Base-by-base conservation (phyloP, 2,888 invertebrate genomes). In the Micoletzkya japonica region DNA sequence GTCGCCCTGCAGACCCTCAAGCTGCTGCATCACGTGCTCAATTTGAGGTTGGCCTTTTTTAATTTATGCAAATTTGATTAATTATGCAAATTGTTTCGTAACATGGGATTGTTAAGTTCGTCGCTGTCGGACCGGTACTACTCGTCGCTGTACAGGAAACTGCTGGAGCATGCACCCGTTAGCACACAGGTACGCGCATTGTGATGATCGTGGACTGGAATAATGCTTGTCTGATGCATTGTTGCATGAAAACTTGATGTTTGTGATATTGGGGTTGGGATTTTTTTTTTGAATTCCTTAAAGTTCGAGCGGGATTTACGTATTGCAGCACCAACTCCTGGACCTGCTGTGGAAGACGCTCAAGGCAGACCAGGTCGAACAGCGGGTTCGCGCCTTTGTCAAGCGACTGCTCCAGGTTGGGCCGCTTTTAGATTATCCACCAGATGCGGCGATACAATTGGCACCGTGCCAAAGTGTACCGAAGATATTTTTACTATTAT, bases 111-210 rank as follows among this genome's bases (percentile, higher is more conserved):
- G 64, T 79, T 70, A 44, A 87, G 88, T 76, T 85, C 86, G 61
- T 85, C 79, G 50, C 79, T 87, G 4, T 85, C 87, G 6, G 89
- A 89, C 76, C 86, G 89, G 1, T 89, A 86, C 81, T 96, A 95
- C 87, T 90, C 91, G 72, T 92, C 94, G 0, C 89, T 98, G 44
- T 98, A 98, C 86, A 90, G 90, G 30, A 95, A 95, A 86, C 86
- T 98, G 70, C 86, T 91, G 0, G 93, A 93, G 86, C 89, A 92
- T 0, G 88, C 76, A 26, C 80, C 81, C 10, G 85, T 85, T n/a
- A 90, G 89, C 17, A 90, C 92, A 0, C 80, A 57, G 57, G 57
- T 57, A 34, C 74, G 3, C n/a, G 24, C n/a, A 24, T 2, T 10
- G n/a, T 34, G 20, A 6, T 57, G 1, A 30, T 10, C 28, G 28